Percentiles rank a stretch among this genome's conserved stretches.
phyloP scores from a whole-genome alignment of 2,113 vertebrate species.

The Antennarius striatus region DNA sequence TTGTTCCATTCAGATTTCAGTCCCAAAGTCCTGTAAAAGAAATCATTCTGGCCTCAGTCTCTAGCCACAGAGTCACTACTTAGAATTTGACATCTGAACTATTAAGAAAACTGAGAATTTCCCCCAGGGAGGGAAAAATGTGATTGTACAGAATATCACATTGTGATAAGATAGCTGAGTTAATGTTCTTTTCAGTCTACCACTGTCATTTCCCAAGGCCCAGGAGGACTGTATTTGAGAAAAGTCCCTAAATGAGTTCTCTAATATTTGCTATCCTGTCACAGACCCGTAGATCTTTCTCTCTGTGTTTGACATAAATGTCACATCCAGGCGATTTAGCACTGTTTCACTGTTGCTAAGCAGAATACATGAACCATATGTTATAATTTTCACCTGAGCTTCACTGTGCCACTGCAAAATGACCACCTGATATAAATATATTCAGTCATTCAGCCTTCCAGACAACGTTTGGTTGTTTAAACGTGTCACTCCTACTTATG shows the following conservation, averaged over 20 bases:
- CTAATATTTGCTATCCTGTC: too few relatives aligned
- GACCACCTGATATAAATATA: slow-evolving; percentile 30
- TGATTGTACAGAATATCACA: neutral
- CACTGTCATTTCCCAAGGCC: neutral
- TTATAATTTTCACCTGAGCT: slow-evolving; percentile 48
- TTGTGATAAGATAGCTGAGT: neutral
- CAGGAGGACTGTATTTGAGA: neutral
- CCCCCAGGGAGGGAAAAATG: too few relatives aligned
- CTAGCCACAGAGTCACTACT: too few relatives aligned
- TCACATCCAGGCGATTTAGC: slow-evolving; percentile 55
- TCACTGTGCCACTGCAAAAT: slow-evolving; percentile 47
- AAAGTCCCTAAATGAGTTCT: neutral
- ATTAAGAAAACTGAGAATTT: neutral
- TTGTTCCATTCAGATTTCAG: too few relatives aligned
- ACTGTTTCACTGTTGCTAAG: slow-evolving; percentile 44
- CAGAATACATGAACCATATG: slow-evolving; percentile 48
- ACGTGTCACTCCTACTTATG: slow-evolving; percentile 7
- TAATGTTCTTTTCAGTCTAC: neutral
- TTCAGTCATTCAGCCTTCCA: slow-evolving; percentile 2
- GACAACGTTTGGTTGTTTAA: slow-evolving; percentile 8
- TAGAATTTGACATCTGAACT: too few relatives aligned
- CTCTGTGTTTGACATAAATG: slow-evolving; percentile 60
- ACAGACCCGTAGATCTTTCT: slow-evolving; percentile 3
- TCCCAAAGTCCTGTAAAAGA: too few relatives aligned
- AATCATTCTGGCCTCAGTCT: too few relatives aligned